Conservation (phyloP, 2,113 vertebrate genomes). For the Microcebus ravelobensis region DNA sequence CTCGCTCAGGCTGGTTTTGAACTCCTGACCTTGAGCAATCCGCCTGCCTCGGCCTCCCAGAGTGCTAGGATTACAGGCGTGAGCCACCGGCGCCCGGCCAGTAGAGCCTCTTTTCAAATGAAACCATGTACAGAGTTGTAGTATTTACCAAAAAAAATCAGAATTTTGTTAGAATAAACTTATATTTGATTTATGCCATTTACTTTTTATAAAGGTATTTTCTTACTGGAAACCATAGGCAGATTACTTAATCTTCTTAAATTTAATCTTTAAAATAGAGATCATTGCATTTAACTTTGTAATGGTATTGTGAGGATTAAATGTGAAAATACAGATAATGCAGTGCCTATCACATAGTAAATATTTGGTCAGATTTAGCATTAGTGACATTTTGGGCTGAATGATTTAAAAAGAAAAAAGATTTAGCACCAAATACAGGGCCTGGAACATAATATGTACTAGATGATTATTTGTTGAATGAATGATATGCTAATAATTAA, state of each 20-base stretch:
- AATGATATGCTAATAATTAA: slow-evolving; percentile 21
- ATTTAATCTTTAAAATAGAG: slow-evolving; percentile 42
- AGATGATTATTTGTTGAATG: slow-evolving; percentile 16
- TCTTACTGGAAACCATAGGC: not conserved
- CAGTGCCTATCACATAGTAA: not conserved
- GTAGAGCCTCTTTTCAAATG: not conserved
- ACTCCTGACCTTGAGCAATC: no score
- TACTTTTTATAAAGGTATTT: not conserved
- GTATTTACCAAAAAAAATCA: not conserved
- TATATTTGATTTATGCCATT: not conserved
- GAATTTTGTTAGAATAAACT: not conserved
- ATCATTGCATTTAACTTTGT: not conserved
- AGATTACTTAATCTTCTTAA: not conserved
- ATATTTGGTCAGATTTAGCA: slow-evolving; percentile 23
- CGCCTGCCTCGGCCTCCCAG: no score
- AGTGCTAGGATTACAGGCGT: no score
- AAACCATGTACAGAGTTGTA: not conserved
- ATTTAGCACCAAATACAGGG: not conserved
- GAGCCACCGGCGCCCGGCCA: no score
- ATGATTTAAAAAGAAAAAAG: not conserved
- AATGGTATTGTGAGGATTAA: not conserved
- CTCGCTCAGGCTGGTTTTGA: no score
- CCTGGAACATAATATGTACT: not conserved
- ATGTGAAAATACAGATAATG: not conserved
- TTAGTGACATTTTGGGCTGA: not conserved